Conservation (phyloP, 2,797 vertebrate genomes). For the Lagodon rhomboides region DNA sequence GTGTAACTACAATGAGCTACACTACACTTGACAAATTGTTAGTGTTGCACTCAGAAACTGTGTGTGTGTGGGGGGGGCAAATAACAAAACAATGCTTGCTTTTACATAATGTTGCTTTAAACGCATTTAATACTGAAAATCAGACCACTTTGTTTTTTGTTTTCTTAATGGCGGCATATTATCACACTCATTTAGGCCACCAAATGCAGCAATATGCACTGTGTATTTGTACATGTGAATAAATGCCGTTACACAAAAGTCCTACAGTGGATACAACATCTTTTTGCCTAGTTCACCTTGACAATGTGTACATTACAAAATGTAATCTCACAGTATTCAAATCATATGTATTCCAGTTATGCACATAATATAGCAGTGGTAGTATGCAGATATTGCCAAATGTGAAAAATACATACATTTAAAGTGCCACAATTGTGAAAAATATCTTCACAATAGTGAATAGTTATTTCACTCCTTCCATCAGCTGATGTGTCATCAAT, state of each 20-base stretch:
- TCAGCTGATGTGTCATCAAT: slow-evolving; percentile 11
- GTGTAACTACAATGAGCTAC: no score
- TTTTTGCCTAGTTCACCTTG: background rate
- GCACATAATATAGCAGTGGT: background rate
- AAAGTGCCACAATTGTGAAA: background rate
- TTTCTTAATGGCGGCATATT: background rate
- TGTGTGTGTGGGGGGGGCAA: no score
- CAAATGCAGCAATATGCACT: background rate
- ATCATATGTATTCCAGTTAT: slow-evolving; percentile 1
- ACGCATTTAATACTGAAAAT: no score
- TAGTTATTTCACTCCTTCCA: background rate
- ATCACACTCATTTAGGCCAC: background rate
- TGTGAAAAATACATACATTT: background rate
- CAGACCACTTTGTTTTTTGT: background rate
- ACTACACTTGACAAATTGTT: no score
- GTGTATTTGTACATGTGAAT: background rate
- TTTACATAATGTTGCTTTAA: no score
- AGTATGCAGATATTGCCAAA: background rate
- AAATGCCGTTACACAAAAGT: background rate
- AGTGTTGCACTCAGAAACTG: no score
- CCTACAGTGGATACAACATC: background rate
- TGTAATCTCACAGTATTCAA: slow-evolving; percentile 8
- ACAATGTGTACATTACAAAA: slow-evolving; percentile 2
- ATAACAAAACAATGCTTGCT: no score
- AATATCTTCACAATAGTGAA: background rate